phyloP scores from a whole-genome alignment of 2,797 vertebrate species.

The Pipistrellus kuhlii region DNA sequence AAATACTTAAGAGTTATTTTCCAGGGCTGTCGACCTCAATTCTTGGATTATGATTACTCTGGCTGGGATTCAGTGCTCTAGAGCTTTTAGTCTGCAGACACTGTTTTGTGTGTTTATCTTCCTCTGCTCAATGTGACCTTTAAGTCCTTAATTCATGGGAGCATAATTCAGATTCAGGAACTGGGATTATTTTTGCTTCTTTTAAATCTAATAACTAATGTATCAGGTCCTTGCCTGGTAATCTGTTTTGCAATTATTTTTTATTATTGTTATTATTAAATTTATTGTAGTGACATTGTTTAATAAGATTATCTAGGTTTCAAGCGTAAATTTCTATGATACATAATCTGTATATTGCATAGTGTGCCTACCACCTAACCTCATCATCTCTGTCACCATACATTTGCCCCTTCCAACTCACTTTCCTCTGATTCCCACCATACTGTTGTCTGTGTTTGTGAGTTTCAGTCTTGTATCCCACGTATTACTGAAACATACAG shows the following conservation, averaged over 20 bases:
- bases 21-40: conserved; percentile 74
- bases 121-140: conserved; percentile 70
- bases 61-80: conserved; percentile 31
- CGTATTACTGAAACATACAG: neutral
- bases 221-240: neutral
- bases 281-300: neutral
- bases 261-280: neutral
- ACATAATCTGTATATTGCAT: neutral
- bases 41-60: conserved; percentile 76
- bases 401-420: neutral
- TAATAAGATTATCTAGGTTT: neutral
- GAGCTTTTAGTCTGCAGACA: conserved; percentile 75
- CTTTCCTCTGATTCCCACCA: neutral
- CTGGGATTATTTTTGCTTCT: conserved; percentile 20
- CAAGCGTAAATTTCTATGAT: neutral
- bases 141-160: conserved; percentile 64
- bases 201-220: neutral
- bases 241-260: neutral
- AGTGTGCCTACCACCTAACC: too few relatives aligned
- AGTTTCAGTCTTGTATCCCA: neutral
- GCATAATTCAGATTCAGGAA: conserved; percentile 49
- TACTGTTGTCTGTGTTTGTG: neutral
- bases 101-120: conserved; percentile 71
- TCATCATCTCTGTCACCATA: neutral
- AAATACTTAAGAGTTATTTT: conserved; percentile 69